Percentiles rank a stretch among this genome's conserved stretches.
These are phyloP conservation scores for Drosophila tristis DNA, from an alignment of 1,140 invertebrate genomes.

Conservation along the genomic window DNA sequence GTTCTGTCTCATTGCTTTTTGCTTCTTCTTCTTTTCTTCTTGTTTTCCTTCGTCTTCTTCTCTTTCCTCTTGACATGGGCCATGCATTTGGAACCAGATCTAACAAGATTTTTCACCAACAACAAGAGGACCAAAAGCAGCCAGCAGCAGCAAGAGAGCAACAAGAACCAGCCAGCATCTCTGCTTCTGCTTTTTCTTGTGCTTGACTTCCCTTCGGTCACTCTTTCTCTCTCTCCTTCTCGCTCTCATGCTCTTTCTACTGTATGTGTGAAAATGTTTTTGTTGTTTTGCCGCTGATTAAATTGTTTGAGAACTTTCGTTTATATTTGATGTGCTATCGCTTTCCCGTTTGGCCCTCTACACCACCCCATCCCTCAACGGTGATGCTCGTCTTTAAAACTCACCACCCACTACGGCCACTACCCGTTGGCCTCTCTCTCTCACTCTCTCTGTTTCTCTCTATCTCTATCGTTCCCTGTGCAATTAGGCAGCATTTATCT, in stretches of 20 bases:
- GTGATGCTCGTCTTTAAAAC: conserved; percentile 6
- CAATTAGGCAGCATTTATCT: conserved; percentile 75
- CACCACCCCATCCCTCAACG: no score
- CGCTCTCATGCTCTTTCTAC: neutral
- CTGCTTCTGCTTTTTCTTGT: conserved; percentile 14
- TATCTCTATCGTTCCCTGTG: conserved; percentile 43
- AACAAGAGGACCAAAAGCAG: conserved; percentile 1
- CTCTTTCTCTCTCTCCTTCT: neutral
- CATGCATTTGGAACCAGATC: conserved; percentile 65
- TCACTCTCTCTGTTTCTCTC: conserved; percentile 6
- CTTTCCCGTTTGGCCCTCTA: neutral
- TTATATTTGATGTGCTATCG: conserved; percentile 68
- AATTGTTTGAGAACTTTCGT: conserved; percentile 75
- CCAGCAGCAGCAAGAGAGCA: no score
- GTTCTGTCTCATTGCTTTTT: conserved; percentile 53
- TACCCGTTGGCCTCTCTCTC: neutral
- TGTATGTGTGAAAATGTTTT: conserved; percentile 43
- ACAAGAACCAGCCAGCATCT: conserved; percentile 42
- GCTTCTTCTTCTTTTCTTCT: conserved; percentile 19
- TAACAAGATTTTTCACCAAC: conserved; percentile 65
- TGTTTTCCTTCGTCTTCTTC: conserved; percentile 35
- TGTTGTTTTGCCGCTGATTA: conserved; percentile 70
- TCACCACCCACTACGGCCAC: conserved; percentile 23
- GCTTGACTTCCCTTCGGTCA: no score
- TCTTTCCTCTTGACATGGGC: conserved; percentile 23